Conservation (phyloP, 2,113 vertebrate genomes). For the Pycnonotus jocosus region DNA sequence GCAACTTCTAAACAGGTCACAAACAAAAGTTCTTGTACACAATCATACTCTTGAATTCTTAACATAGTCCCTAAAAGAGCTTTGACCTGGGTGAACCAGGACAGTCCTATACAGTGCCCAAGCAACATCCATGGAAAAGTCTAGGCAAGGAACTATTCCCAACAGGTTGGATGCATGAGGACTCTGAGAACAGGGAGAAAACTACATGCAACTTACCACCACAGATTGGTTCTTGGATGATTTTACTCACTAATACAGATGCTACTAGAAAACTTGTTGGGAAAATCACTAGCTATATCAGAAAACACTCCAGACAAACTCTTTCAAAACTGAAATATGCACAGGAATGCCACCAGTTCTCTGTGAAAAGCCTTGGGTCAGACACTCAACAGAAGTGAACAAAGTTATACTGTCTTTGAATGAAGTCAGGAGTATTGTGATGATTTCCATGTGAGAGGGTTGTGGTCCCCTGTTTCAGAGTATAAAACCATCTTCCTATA, state of each 20-base stretch:
- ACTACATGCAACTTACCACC: neutral
- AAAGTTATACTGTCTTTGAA: neutral
- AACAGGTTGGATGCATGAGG: neutral
- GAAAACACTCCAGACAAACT: neutral
- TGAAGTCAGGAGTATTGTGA: neutral
- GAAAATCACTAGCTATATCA: neutral
- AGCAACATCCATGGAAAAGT: neutral
- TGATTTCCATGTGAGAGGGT: neutral
- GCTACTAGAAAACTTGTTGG: neutral
- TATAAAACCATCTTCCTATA: neutral
- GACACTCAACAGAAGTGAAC: neutral
- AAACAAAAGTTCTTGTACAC: neutral
- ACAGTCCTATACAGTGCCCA: neutral
- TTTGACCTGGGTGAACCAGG: neutral
- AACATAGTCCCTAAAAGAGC: neutral
- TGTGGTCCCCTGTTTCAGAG: neutral
- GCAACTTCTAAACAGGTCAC: neutral
- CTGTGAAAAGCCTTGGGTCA: neutral
- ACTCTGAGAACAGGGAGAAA: neutral
- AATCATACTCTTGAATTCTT: neutral
- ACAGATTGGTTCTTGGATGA: neutral
- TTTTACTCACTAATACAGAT: neutral
- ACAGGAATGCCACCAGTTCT: neutral
- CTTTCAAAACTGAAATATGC: neutral
- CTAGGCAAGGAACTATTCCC: neutral